Evolutionary conservation across 2,113 vertebrate species (phyloP), one percentile per base, ranked within the genome.

Genomic region (Collichthys lucidus): DNA sequence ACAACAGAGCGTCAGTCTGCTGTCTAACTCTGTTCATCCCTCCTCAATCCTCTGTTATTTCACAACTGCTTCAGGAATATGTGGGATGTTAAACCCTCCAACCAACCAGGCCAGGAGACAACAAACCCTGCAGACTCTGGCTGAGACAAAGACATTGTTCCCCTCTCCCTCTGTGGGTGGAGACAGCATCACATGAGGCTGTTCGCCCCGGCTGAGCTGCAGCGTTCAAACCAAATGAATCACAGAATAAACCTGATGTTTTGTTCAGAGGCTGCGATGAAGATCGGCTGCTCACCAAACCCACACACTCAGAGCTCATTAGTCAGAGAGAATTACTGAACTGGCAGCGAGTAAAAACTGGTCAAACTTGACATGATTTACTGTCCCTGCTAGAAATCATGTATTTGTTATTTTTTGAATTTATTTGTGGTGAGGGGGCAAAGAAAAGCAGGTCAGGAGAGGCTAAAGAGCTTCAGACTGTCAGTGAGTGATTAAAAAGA

Each of bases 261-360:
- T 17, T 26, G 40, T 20, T 73, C 66, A 61, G 77, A 11, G 20
- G 31, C 67, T 66, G 49, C 22, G 66, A 65, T 52, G n/a, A 60
- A 72, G 40, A n/a, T 66, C 31, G 52, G 10, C 50, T n/a, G 24
- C 53, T 50, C 16, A 60, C 46, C 12, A 40, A 56, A 17, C 65
- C 16, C 50, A 76, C 44, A 79, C 42, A 57, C n/a, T 59, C 11
- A 14, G 5, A 46, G 16, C 7, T 16, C 7, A 77, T 52, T 50
- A 50, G 19, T 50, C 40, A 57, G n/a, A 15, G 52, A 52, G 31
- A 53, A 55, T 67, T 8, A 77, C 44, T 72, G 24, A 49, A 22
- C 44, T 29, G 50, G 49, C 44, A 35, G 22, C 31, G 31, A 56
- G 40, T 46, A 46, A 66, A 77, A 59, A 14, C 14, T 52, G 42